Evolutionary conservation across 92 coral and sea anemone species (phyloP), one percentile per base, ranked within the genome.

Genomic region (Nematostella vectensis): DNA sequence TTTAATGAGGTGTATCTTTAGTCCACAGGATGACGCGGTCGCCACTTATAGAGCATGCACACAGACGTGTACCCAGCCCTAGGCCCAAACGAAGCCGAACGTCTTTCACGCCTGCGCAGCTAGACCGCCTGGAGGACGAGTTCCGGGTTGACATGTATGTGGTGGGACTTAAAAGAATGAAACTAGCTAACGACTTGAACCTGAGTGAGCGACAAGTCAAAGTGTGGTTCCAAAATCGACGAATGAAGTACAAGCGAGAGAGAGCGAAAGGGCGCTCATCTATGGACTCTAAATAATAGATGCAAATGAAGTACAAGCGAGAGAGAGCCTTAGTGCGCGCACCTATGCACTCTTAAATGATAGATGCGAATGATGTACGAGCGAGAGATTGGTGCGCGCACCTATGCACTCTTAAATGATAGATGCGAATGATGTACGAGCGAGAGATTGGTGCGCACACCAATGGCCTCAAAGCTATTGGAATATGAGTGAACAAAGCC

Each of bases 181-280:
- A 79, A 65, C 62, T 89, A 56, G 97, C 97, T 18, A 83, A 86
- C 47, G 97, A 89, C 30, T 57, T 89, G 57, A 76, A 44, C 54
- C 82, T 89, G 50, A 79, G 88, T 15, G 97, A 89, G 53, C 65
- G 88, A 45, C 97, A 89, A 47, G 95, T 89, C 15, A 89, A 89
- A 56, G 88, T 89, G 24, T 89, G 97, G 97, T 89, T 89, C 62
- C 97, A 89, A 57, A 89, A 89, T 69, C 68, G 95, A 45, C 70
- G 97, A 28, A 89, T 89, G 97, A 89, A 89, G 47, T 74, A 77
- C 79, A 89, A 89, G 61, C 78, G 97, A 26, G 97, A 89, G 26
- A 63, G 94, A 16, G 73, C 94, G 18, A 84, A 84, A 63, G 38
- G 55, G 29, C 70, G 83, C 3, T 29, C 54, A 1, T 55, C 63